A percentile compares a stretch with the other conserved stretches of the same genome.
Evolutionary conservation across 30 jellyfish, hydroid and myxozoan species (phyloP).

Genomic region (Pelagia noctiluca): DNA sequence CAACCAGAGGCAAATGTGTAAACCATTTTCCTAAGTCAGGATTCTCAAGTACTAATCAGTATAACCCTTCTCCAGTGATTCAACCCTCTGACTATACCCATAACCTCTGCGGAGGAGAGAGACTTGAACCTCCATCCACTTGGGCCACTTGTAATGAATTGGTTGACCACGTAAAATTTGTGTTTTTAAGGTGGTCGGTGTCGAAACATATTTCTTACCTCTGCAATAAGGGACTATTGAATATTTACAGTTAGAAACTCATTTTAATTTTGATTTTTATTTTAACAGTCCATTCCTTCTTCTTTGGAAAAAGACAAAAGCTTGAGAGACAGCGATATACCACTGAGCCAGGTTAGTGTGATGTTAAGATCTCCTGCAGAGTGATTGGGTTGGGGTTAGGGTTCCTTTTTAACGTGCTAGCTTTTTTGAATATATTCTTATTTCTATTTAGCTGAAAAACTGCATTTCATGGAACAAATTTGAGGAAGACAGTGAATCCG

Average conservation of each 20-base stretch:
- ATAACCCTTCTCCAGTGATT: no score
- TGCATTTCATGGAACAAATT: neutral
- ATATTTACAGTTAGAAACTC: no score
- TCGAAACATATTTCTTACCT: no score
- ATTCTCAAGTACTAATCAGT: no score
- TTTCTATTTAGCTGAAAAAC: neutral
- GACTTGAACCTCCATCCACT: neutral
- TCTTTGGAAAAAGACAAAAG: neutral
- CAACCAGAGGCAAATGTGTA: neutral
- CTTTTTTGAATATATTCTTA: neutral
- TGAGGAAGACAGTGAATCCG: neutral
- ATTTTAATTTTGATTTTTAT: no score
- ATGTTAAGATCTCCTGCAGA: neutral
- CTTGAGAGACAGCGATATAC: neutral
- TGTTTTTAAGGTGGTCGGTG: no score
- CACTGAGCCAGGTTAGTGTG: no score
- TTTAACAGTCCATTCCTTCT: no score
- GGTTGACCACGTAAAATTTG: no score
- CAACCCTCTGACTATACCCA: no score
- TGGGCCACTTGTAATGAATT: no score
- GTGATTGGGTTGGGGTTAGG: neutral
- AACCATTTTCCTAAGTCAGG: neutral
- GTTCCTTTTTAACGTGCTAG: neutral
- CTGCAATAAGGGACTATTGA: no score
- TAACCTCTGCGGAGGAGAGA: neutral